Base-by-base conservation (phyloP, 2,888 invertebrate species). In the Drosophila niveifrons region DNA sequence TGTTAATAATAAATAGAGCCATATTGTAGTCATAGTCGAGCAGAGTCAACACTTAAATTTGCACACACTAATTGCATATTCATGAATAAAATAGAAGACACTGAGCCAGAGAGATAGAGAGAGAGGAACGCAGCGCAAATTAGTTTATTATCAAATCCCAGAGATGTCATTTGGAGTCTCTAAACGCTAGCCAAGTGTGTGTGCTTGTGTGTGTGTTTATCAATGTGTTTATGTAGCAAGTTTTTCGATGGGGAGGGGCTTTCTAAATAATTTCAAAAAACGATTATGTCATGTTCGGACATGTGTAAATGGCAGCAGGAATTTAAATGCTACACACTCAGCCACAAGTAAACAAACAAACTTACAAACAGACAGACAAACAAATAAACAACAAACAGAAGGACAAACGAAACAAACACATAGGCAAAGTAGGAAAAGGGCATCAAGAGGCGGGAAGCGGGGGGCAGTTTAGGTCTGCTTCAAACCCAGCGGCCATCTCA, bases 201-300 rank as follows among this genome's bases (percentile, higher is more conserved):
- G 50, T 41, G 28, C 34, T 17, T 56, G 8, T 58, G 18, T 59
- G 57, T 64, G 53, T 69, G 66, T 79, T 79, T 80, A 68, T 72
- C 79, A 71, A 64, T 68, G 76, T 76, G 76, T 76, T 66, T 51
- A 63, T 63, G 63, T 56, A 65, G 39, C 66, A 78, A 81, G 70
- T 71, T 65, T 48, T 51, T 36, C 36, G 36, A n/a, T 3, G 34
- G 34, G 34, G 34, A 11, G 34, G 44, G 61, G 44, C 66, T 66
- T 70, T 72, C 63, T 76, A 78, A 82, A 86, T 78, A 80, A 86
- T 78, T 77, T 75, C 71, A 11, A 73, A 71, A 80, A 81, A 71
- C 83, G 87, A 85, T 85, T 85, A 85, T 88, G 84, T 86, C 84
- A 85, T 86, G 89, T 88, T 67, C 23, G 84, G 74, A 88, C 87